A percentile compares a stretch with the other conserved stretches of the same genome.
These are phyloP conservation scores for Sturnira hondurensis DNA, from an alignment of 2,113 vertebrate species.

Conservation along the genomic window DNA sequence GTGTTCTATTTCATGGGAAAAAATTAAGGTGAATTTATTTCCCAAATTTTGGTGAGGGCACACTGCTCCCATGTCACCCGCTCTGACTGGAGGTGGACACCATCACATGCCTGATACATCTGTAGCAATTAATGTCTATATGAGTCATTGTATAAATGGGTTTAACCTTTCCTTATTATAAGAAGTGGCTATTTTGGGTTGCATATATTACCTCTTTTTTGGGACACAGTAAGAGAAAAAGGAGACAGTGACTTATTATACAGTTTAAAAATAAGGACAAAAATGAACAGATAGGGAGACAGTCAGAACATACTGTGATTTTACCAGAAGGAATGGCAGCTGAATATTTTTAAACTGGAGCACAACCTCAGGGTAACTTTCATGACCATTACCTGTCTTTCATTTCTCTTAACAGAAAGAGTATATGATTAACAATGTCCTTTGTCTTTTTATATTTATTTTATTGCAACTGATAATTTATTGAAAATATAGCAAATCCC, in stretches of 20 bases:
- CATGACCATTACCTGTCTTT: background rate
- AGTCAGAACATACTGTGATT: slow-evolving; percentile 22
- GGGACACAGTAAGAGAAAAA: slow-evolving; percentile 41
- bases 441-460: background rate
- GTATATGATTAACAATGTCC: background rate
- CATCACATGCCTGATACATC: background rate
- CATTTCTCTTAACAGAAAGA: background rate
- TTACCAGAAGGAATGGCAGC: background rate
- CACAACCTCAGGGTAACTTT: background rate
- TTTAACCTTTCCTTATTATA: slow-evolving; percentile 62
- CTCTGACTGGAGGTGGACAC: background rate
- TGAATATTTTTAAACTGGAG: slow-evolving; percentile 28
- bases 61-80: background rate
- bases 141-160: slow-evolving; percentile 51
- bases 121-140: background rate
- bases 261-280: slow-evolving; percentile 57
- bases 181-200: slow-evolving; percentile 51
- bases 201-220: slow-evolving; percentile 56
- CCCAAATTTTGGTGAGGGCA: background rate
- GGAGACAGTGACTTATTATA: slow-evolving; percentile 45
- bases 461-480: background rate
- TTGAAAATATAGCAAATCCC: background rate
- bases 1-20: background rate
- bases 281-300: background rate
- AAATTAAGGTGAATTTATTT: background rate